A percentile compares a stretch with the other conserved stretches of the same genome.
Conservation (phyloP, 1,140 invertebrate genomes). For the Musca vetustissima region DNA sequence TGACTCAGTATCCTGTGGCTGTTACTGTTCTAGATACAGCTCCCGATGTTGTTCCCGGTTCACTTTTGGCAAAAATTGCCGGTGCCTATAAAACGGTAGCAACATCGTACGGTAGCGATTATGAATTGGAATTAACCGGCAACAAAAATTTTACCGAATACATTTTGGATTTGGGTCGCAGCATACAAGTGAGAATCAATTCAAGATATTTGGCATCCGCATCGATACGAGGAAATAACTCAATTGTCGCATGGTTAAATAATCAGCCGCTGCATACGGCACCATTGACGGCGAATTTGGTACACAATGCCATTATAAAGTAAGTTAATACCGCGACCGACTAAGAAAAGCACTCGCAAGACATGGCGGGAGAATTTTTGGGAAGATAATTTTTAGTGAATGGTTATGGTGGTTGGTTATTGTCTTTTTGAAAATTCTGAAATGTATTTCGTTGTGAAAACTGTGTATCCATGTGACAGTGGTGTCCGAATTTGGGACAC, state of each 20-base stretch:
- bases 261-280: constrained; percentile 71
- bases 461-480: too few relatives aligned
- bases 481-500: too few relatives aligned
- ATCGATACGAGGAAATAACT: constrained; percentile 45
- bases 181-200: constrained; percentile 41
- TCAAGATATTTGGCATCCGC: constrained; percentile 48
- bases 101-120: constrained; percentile 32
- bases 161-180: constrained; percentile 37
- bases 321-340: too few relatives aligned
- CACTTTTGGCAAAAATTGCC: constrained; percentile 1
- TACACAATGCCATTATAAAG: constrained; percentile 65
- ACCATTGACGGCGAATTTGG: constrained; percentile 64
- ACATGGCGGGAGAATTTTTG: too few relatives aligned
- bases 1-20: constrained; percentile 37
- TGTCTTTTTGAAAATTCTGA: too few relatives aligned
- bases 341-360: too few relatives aligned
- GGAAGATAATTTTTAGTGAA: too few relatives aligned
- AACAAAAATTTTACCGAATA: constrained; percentile 21
- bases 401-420: too few relatives aligned
- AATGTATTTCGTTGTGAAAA: too few relatives aligned
- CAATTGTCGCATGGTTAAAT: constrained; percentile 63
- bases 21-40: constrained; percentile 40
- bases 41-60: rapidly evolving
- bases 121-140: constrained; percentile 27
- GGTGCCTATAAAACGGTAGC: constrained; percentile 34